Percentiles rank a stretch among this genome's conserved stretches.
phyloP scores from a whole-genome alignment of 23 tunicate species.

The Ascidia mentula region DNA sequence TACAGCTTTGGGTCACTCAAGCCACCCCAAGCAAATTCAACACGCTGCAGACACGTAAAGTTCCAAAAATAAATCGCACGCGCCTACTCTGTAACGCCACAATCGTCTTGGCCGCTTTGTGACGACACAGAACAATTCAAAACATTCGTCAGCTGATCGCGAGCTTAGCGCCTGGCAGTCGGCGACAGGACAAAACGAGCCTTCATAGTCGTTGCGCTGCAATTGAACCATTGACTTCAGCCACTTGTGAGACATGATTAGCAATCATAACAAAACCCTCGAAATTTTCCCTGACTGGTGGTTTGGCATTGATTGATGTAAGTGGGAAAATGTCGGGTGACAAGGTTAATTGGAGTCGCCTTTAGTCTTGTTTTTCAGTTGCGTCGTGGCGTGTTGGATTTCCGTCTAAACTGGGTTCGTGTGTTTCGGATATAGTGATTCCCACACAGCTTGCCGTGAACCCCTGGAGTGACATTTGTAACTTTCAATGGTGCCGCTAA shows the following conservation, averaged over 20 bases:
- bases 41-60: no score
- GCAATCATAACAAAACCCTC: background rate
- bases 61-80: background rate
- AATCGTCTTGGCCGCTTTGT: background rate
- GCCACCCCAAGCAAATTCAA: no score
- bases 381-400: no score
- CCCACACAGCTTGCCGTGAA: no score
- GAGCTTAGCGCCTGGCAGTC: background rate
- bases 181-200: background rate
- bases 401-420: no score
- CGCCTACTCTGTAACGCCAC: background rate
- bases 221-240: background rate
- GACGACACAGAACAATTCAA: conserved; percentile 1
- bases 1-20: no score
- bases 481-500: no score
- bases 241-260: background rate
- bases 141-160: background rate
- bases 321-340: background rate
- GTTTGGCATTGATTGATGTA: background rate
- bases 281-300: background rate
- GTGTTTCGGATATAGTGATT: no score
- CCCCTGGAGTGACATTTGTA: no score
- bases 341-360: no score
- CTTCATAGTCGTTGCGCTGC: background rate
- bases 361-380: no score